These are phyloP conservation scores for Eptatretus atami DNA, from an alignment of 2,797 vertebrate genomes.

Conservation along the genomic window DNA sequence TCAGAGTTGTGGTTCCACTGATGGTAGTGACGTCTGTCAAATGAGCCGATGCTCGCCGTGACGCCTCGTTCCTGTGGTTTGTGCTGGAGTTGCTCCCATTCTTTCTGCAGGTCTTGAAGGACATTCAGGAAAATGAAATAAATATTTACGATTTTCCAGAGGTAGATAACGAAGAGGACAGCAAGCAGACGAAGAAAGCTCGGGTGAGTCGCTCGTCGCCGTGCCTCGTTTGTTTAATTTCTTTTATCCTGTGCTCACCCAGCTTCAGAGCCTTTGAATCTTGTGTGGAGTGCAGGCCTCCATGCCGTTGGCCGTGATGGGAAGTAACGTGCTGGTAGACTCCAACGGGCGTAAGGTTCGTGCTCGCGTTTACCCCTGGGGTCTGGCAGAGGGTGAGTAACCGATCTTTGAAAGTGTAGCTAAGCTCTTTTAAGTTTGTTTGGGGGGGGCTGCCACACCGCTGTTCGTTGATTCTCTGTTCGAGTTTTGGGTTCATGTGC, in stretches of 20 bases:
- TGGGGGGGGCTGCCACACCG: neutral
- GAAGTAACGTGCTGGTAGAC: conserved; percentile 30
- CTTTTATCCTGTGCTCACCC: neutral
- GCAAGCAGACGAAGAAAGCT: conserved; percentile 31
- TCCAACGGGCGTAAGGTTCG: conserved; percentile 34
- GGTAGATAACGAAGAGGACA: conserved; percentile 31
- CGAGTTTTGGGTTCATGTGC: neutral
- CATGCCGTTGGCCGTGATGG: conserved; percentile 30
- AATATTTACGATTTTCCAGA: conserved; percentile 38
- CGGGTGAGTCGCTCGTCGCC: conserved; percentile 15
- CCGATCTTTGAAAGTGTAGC: neutral
- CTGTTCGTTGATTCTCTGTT: no score
- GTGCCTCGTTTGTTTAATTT: neutral
- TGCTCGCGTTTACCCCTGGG: conserved; percentile 37
- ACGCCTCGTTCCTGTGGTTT: no score
- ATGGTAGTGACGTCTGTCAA: no score
- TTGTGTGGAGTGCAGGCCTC: conserved; percentile 16
- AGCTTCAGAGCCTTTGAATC: no score
- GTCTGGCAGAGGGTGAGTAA: conserved; percentile 29
- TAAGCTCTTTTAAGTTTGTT: no score
- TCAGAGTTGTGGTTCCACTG: no score
- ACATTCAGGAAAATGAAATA: conserved; percentile 37
- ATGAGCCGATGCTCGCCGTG: no score
- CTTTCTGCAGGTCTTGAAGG: conserved; percentile 27
- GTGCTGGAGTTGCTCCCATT: no score